Evolutionary conservation across 2,113 vertebrate species (phyloP).

Genomic region (Myrmophylax atrothorax): DNA sequence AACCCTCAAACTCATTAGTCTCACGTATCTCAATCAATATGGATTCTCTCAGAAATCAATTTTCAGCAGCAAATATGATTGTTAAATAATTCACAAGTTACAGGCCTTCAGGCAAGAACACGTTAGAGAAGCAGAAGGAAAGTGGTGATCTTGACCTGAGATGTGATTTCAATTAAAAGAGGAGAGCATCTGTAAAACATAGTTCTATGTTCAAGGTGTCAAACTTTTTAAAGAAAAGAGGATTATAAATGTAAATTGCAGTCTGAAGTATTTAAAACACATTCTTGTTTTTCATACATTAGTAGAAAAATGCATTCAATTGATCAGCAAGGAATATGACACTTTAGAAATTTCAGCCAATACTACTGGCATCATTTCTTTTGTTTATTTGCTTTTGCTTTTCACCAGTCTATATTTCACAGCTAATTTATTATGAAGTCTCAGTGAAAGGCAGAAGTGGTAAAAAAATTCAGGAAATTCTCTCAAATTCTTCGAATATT

Average conservation of each 20-base stretch:
- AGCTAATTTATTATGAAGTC: background rate
- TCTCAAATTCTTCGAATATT: background rate
- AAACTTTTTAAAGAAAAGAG: slow-evolving; percentile 45
- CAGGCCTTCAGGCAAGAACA: slow-evolving; percentile 74
- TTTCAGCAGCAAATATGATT: slow-evolving; percentile 83
- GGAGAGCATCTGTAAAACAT: slow-evolving; percentile 40
- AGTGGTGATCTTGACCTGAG: slow-evolving; percentile 65
- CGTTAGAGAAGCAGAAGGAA: slow-evolving; percentile 71
- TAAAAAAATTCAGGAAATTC: background rate
- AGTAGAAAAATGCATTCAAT: background rate
- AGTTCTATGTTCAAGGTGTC: slow-evolving; percentile 30
- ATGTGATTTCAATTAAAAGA: slow-evolving; percentile 77
- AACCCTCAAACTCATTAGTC: slow-evolving; percentile 81
- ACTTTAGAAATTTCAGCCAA: background rate
- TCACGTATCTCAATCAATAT: slow-evolving; percentile 82
- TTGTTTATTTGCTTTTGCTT: background rate
- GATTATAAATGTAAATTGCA: slow-evolving; percentile 46
- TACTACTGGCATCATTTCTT: background rate
- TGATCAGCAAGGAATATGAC: background rate
- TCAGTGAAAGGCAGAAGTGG: background rate
- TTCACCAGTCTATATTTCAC: background rate
- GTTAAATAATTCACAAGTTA: slow-evolving; percentile 84
- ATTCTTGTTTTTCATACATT: background rate
- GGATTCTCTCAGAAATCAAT: slow-evolving; percentile 82
- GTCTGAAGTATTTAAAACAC: slow-evolving; percentile 19